phyloP scores from a whole-genome alignment of 2,888 invertebrate species.

The Sarcophaga variegata region DNA sequence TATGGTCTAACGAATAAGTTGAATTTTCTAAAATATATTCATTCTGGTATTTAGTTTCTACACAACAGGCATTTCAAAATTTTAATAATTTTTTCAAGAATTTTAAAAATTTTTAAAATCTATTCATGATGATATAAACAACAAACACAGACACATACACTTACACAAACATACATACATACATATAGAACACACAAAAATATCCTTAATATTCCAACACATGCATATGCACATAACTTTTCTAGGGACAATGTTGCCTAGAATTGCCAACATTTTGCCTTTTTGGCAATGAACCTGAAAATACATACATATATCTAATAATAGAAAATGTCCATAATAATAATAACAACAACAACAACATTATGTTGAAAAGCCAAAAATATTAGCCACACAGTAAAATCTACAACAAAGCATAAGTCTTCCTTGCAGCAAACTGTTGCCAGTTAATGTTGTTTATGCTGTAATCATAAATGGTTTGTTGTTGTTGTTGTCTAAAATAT shows the following conservation, averaged over 20 bases:
- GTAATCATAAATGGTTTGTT: no score
- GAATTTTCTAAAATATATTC: not conserved
- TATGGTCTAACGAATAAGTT: not conserved
- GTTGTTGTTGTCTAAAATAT: no score
- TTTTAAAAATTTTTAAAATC: slow-evolving; percentile 50
- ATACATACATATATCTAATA: not conserved
- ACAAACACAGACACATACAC: not conserved
- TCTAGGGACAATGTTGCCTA: no score
- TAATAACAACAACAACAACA: not conserved
- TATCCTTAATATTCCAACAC: not conserved
- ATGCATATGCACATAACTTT: no score
- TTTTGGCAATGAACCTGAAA: not conserved
- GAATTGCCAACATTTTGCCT: not conserved
- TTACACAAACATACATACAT: not conserved
- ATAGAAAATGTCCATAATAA: not conserved
- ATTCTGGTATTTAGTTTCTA: not conserved
- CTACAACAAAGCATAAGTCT: no score
- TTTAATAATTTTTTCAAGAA: slow-evolving; percentile 70
- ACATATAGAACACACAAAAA: no score
- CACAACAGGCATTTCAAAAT: slow-evolving; percentile 43
- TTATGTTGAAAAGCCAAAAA: no score
- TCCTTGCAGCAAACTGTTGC: no score
- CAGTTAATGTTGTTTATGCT: no score
- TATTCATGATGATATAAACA: slow-evolving; percentile 6
- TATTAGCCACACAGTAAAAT: no score